Conservation (phyloP, 2,888 invertebrate species). For the Acanthosepion pharaonis region DNA sequence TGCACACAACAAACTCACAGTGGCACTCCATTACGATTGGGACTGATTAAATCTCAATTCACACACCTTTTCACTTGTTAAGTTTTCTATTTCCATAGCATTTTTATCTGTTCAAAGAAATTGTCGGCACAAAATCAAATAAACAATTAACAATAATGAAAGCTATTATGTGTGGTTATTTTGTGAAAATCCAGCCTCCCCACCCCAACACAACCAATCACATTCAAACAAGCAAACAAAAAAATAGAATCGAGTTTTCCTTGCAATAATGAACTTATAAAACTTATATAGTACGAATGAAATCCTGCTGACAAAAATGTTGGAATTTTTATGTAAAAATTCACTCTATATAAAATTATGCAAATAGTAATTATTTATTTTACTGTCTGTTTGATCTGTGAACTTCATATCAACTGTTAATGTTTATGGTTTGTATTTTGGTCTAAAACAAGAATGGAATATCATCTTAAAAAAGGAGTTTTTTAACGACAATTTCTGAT, state of each 20-base stretch:
- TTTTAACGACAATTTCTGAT: too few species aligned
- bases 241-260: not conserved
- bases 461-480: too few species aligned
- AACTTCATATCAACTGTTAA: not conserved
- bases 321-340: not conserved
- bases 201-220: not conserved
- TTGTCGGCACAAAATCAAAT: slow-evolving; percentile 33
- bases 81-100: not conserved
- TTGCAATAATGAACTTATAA: not conserved
- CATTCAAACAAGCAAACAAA: not conserved
- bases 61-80: not conserved
- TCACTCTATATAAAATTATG: not conserved
- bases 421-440: not conserved
- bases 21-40: not conserved
- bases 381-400: not conserved
- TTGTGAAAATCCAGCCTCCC: not conserved
- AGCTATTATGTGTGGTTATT: slow-evolving; percentile 5
- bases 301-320: not conserved
- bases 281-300: not conserved
- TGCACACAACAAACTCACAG: not conserved
- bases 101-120: not conserved
- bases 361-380: not conserved
- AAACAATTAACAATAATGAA: slow-evolving; percentile 20
- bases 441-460: not conserved
- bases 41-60: not conserved